Evolutionary conservation across 2,113 vertebrate genomes (phyloP), one percentile per base, ranked within the genome.

Genomic region (Ancistrus triradiatus): DNA sequence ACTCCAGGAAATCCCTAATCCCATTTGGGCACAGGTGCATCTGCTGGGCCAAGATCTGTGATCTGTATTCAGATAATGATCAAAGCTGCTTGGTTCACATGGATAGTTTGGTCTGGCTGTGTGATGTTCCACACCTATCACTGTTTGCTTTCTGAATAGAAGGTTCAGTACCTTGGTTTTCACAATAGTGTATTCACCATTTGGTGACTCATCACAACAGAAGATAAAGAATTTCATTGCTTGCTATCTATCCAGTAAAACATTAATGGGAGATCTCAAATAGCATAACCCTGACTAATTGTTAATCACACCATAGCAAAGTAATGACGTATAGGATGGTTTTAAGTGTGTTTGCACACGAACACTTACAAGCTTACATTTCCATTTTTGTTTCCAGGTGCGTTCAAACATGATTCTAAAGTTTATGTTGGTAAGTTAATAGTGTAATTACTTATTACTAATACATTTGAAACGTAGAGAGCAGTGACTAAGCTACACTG

Each of bases 1-100:
- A 56, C 63, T 35, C 64, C 19, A 67, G 43, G 63, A 60, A 63
- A 59, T 57, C 40, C 28, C 52, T 75, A 74, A 74, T 71, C 68
- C 61, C 47, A 75, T 59, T 71, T 63, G 43, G 64, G 38, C 24
- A 24, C 52, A 60, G 49, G 46, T 19, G 10, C 18, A 18, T 42
- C 38, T 43, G 42, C 37, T 50, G 48, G 37, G 43, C 37, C 50
- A 42, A 49, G 49, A 19, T 51, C 42, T 65, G 64, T 75, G 42
- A 68, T 68, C 68, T 63, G 53, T 48, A 40, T 55, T 56, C 55
- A 51, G 55, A 69, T 73, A 43, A 35, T 64, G 65, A 68, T 75
- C 69, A 72, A 75, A 57, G 64, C 44, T 28, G 43, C 37, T 59
- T n/a, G n/a, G n/a, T n/a, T 56, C 21, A 44, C 59, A 56, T 64